These are phyloP conservation scores for Drosophila phalerata DNA, from an alignment of 2,888 invertebrate species.

Conservation along the genomic window DNA sequence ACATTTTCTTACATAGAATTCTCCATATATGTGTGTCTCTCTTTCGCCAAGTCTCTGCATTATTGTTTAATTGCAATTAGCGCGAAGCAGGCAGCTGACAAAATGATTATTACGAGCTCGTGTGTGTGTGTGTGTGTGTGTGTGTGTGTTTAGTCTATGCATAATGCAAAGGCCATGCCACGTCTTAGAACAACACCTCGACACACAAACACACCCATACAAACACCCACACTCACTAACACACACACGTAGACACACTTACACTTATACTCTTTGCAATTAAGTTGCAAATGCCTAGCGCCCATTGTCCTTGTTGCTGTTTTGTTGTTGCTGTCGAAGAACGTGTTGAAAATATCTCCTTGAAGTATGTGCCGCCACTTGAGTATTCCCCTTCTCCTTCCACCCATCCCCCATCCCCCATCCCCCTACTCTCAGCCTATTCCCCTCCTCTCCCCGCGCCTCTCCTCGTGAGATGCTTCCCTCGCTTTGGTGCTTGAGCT, in stretches of 20 bases:
- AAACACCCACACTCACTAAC: background rate
- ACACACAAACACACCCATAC: background rate
- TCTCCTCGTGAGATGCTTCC: conserved; percentile 25
- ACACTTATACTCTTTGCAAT: conserved; percentile 62
- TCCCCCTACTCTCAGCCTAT: background rate
- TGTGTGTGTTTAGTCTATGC: conserved; percentile 59
- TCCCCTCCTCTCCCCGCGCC: conserved; percentile 1
- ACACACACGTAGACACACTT: conserved; percentile 13
- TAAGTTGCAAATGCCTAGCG: conserved; percentile 68
- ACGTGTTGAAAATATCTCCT: conserved; percentile 73
- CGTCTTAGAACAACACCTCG: conserved; percentile 26
- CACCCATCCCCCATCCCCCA: background rate
- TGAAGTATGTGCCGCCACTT: conserved; percentile 71
- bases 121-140: conserved; percentile 27
- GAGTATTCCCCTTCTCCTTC: conserved; percentile 40
- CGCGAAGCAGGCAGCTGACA: conserved; percentile 63
- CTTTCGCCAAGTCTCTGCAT: conserved; percentile 37
- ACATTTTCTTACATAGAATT: conserved; percentile 26
- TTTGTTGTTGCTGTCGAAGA: conserved; percentile 61
- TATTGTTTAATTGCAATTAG: conserved; percentile 82
- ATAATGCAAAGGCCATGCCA: conserved; percentile 67
- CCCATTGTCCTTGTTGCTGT: conserved; percentile 70
- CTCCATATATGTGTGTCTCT: conserved; percentile 4
- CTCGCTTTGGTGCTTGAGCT: conserved; percentile 46
- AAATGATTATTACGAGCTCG: conserved; percentile 68